Base-by-base conservation (phyloP, 2,797 vertebrate species). In the Mormyrops attenuatus region DNA sequence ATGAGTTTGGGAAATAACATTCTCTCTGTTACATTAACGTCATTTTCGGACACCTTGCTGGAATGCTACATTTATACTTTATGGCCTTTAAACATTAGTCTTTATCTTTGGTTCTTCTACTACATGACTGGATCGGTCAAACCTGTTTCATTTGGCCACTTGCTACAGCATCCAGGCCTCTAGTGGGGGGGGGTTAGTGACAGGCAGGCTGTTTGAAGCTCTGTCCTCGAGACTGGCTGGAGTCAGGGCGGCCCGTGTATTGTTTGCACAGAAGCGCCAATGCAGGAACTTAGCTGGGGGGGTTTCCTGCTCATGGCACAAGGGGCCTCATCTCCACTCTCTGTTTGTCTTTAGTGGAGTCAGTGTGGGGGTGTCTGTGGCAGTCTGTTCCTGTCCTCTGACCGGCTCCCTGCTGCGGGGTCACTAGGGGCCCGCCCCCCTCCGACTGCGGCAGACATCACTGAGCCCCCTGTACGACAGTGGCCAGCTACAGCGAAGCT, bases 271-370 rank as follows among this genome's bases (percentile, higher is more conserved):
- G 69, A 55, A 73, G 69, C 57, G 53, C 52, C 52, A 34, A 38
- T 44, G 63, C 77, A 49, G 66, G 55, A 87, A 87, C 47, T 47
- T 6, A 34, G 20, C 1, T 7, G 52, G 63, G 57, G 89, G 89
- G 86, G 55, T 90, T 82, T 87, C 89, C 73, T 82, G 55, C 26
- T 3, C 17, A 26, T 44, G 22, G 22, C 44, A 80, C 6, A 84
- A 82, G 17, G 86, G 85, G 91, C 91, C 95, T 95, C 95, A 94
- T 95, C 93, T 85, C 87, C 90, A 1, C 2, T 92, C 77, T 92
- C 91, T 95, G 94, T 94, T 95, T 94, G 92, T 92, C 88, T 0
- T 90, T 94, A 94, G 95, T 92, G 91, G 86, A 88, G 92, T 94
- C 94, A 57, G 50, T 30, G 94, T 80, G 89, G 52, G 17, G 85